Conservation (phyloP, 2,797 vertebrate genomes). For the Morus bassanus region DNA sequence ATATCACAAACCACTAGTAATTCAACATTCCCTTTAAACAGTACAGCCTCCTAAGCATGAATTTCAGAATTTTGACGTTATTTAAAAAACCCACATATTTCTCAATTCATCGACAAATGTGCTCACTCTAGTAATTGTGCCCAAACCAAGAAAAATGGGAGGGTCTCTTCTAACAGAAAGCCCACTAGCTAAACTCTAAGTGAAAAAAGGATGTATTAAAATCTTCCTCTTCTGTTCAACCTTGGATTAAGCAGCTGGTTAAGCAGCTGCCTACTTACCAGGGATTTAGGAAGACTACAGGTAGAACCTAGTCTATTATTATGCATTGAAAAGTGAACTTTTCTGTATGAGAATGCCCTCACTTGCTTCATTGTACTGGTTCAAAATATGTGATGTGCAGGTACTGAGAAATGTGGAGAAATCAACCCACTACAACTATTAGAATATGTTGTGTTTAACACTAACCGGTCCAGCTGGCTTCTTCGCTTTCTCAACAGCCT, state of each 20-base stretch:
- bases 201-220: neutral
- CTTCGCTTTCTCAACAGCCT: conserved; percentile 85
- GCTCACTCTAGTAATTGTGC: neutral
- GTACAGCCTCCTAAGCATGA: neutral
- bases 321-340: conserved; percentile 8
- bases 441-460: conserved; percentile 41
- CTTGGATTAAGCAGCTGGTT: conserved; percentile 1
- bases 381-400: neutral
- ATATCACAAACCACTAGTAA: neutral
- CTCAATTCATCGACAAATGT: neutral
- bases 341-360: neutral
- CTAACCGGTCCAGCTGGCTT: conserved; percentile 81
- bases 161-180: neutral
- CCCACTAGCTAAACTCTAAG: neutral
- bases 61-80: neutral
- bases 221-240: neutral
- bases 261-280: neutral
- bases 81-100: neutral
- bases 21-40: neutral
- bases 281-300: neutral
- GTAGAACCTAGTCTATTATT: neutral
- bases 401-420: neutral
- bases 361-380: neutral
- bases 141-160: neutral
- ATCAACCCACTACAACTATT: neutral